Conservation (phyloP, 1,140 invertebrate genomes). For the Manduca sexta region DNA sequence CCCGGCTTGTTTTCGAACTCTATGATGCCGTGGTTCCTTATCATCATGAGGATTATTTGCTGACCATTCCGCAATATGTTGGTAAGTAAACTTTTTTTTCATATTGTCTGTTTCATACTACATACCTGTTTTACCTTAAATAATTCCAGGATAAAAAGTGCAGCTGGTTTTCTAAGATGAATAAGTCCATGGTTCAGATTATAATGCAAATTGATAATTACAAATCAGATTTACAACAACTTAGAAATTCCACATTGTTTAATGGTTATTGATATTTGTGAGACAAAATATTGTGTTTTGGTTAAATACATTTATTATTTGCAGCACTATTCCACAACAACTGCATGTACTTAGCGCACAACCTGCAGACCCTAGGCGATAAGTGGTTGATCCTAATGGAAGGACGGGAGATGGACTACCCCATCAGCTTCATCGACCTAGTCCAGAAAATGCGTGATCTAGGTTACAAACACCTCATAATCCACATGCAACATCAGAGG, state of each 20-base stretch:
- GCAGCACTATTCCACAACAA: conserved; percentile 95
- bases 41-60: conserved; percentile 84
- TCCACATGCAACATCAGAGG: conserved; percentile 83
- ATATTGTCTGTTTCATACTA: neutral
- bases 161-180: no score
- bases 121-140: no score
- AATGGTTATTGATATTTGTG: no score
- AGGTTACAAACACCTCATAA: conserved; percentile 79
- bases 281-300: conserved; percentile 4
- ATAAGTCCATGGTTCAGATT: no score
- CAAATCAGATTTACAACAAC: no score
- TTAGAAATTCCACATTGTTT: no score
- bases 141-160: no score
- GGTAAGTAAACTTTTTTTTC: conserved; percentile 69
- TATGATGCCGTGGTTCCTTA: conserved; percentile 85
- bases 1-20: conserved; percentile 83
- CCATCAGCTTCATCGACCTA: conserved; percentile 55
- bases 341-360: conserved; percentile 90
- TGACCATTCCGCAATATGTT: conserved; percentile 88
- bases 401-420: conserved; percentile 45
- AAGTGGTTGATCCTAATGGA: conserved; percentile 70
- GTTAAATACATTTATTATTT: conserved; percentile 17
- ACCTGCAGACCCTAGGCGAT: conserved; percentile 78
- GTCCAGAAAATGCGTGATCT: conserved; percentile 78
- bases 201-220: no score